Conservation (phyloP, 2,797 vertebrate species). For the Hydrocynus forskahlii region DNA sequence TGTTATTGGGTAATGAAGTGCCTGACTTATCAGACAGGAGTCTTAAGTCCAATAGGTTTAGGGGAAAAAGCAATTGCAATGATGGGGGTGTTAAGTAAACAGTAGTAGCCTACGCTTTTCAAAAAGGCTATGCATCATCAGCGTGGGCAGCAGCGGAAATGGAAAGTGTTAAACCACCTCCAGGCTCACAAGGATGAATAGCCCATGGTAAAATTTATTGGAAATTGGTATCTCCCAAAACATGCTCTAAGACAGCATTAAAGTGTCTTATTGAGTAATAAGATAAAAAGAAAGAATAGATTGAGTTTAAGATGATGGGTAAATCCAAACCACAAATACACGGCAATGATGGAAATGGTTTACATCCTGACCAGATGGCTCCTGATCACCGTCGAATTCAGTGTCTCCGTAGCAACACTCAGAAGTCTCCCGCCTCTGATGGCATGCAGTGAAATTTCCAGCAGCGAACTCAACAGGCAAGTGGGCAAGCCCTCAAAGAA, state of each 20-base stretch:
- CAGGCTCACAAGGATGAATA: background rate
- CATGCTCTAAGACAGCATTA: background rate
- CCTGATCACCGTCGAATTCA: conserved; percentile 27
- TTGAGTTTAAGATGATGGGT: background rate
- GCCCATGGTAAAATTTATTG: background rate
- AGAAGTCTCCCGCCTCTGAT: conserved; percentile 43
- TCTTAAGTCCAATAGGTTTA: background rate
- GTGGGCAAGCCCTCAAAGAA: conserved; percentile 35
- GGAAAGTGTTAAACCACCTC: conserved; percentile 19
- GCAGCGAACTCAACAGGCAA: conserved; percentile 36
- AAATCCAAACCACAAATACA: background rate
- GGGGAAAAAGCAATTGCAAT: background rate
- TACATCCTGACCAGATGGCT: conserved; percentile 47
- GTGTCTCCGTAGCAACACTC: conserved; percentile 40
- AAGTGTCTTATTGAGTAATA: background rate
- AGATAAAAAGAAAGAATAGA: background rate
- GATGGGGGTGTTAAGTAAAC: background rate
- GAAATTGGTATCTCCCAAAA: background rate
- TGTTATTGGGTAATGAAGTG: too few species aligned
- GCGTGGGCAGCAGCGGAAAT: conserved; percentile 2
- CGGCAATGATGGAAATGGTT: conserved; percentile 15
- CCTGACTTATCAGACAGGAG: too few species aligned
- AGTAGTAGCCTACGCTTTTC: background rate
- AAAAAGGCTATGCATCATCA: conserved; percentile 18
- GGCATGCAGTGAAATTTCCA: conserved; percentile 48